These are phyloP conservation scores for Cheilinus undulatus DNA, from an alignment of 2,113 vertebrate genomes.

Conservation along the genomic window DNA sequence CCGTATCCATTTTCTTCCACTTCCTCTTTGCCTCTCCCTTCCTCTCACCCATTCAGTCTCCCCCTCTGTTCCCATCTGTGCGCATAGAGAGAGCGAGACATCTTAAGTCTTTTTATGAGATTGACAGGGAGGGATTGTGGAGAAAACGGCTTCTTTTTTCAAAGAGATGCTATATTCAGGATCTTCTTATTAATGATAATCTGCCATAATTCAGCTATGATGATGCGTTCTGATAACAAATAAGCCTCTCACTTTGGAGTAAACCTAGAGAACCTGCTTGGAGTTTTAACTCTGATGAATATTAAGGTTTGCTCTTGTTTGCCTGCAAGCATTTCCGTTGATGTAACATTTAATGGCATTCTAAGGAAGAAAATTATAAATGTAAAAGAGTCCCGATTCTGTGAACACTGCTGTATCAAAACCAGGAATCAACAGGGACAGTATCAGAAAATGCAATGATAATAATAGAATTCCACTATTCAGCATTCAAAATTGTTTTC, in stretches of 20 bases:
- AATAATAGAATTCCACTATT: too few relatives aligned
- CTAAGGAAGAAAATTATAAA: slow-evolving; percentile 11
- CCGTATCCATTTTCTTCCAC: slow-evolving; percentile 57
- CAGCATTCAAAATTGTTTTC: too few relatives aligned
- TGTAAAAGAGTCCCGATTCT: slow-evolving; percentile 6
- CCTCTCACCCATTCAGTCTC: slow-evolving; percentile 53
- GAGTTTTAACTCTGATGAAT: slow-evolving; percentile 53
- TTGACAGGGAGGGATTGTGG: slow-evolving; percentile 14
- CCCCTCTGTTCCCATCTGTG: slow-evolving; percentile 63
- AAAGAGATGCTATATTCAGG: slow-evolving; percentile 46
- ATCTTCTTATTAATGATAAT: slow-evolving; percentile 67
- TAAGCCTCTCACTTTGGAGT: slow-evolving; percentile 51
- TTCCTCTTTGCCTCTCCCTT: slow-evolving; percentile 62
- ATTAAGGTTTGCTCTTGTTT: slow-evolving; percentile 36
- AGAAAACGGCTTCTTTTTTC: slow-evolving; percentile 67
- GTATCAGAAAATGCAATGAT: too few relatives aligned
- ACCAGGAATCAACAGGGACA: background rate
- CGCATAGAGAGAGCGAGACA: slow-evolving; percentile 52
- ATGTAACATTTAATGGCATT: slow-evolving; percentile 23
- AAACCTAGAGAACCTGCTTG: slow-evolving; percentile 27
- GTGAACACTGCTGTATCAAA: background rate
- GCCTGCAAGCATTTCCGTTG: slow-evolving; percentile 34
- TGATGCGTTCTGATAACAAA: slow-evolving; percentile 42
- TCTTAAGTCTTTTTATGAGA: slow-evolving; percentile 64
- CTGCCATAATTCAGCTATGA: slow-evolving; percentile 54